A percentile compares a stretch with the other conserved stretches of the same genome.
Conservation (phyloP, 2,113 vertebrate species). For the Leucosticte australis region DNA sequence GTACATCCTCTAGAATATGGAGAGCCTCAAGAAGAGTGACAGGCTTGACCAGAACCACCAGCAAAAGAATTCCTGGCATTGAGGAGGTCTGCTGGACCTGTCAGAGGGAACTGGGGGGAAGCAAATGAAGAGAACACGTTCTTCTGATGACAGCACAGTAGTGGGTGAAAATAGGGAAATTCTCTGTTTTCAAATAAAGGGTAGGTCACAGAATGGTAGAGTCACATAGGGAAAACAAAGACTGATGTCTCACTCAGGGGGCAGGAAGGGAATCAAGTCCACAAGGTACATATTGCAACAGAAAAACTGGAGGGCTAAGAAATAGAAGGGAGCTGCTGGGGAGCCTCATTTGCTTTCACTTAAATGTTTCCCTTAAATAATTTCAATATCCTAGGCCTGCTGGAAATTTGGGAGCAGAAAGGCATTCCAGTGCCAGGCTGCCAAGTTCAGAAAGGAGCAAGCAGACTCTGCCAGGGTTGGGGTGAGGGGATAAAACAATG, state of each 20-base stretch:
- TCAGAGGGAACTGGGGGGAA: neutral
- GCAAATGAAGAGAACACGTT: accelerated
- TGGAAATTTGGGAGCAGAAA: neutral
- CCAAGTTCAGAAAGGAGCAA: neutral
- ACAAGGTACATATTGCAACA: neutral
- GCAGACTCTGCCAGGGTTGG: neutral
- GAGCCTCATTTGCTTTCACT: neutral
- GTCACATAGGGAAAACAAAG: neutral
- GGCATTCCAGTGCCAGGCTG: neutral
- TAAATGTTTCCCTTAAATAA: neutral
- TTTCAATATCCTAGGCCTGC: neutral
- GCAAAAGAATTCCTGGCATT: neutral
- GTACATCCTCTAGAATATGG: neutral
- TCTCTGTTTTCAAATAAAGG: neutral
- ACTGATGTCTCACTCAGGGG: neutral
- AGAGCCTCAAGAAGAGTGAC: neutral
- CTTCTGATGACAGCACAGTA: neutral
- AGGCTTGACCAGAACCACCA: neutral
- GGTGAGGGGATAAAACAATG: neutral
- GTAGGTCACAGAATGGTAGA: neutral
- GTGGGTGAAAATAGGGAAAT: neutral
- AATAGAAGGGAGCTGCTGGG: neutral
- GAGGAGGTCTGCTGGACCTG: neutral
- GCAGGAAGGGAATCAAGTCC: neutral
- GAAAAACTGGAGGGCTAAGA: neutral